A percentile compares a stretch with the other conserved stretches of the same genome.
phyloP scores from a whole-genome alignment of 2,113 vertebrate genomes.

The Pseudopodoces humilis region DNA sequence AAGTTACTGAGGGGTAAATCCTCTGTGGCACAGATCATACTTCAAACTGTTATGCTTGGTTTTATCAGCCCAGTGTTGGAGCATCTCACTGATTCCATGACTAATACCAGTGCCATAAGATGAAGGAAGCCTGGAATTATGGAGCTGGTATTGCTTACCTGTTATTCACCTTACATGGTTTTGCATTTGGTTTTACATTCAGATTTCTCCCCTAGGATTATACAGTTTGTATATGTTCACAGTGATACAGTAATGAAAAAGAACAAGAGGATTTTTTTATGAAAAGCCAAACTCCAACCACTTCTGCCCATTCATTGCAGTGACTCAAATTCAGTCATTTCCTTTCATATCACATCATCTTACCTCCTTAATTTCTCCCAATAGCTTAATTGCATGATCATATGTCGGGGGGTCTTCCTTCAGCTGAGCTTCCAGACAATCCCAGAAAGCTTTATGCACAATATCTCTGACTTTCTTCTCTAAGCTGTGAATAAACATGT shows the following conservation, averaged over 20 bases:
- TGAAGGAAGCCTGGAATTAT: not conserved
- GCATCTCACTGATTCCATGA: not conserved
- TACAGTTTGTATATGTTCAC: not conserved
- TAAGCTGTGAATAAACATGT: constrained; percentile 76
- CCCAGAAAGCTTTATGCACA: constrained; percentile 97
- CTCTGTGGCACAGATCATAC: not conserved
- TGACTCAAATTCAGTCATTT: not conserved
- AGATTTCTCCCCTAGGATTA: not conserved
- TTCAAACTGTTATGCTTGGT: not conserved
- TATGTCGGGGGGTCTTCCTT: constrained; percentile 85
- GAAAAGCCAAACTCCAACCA: not conserved
- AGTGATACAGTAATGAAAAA: not conserved
- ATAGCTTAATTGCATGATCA: constrained; percentile 78
- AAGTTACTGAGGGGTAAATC: not conserved
- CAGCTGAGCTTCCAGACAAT: constrained; percentile 88
- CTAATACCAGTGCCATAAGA: not conserved
- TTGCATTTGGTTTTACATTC: not conserved
- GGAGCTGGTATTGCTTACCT: not conserved
- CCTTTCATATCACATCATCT: not conserved
- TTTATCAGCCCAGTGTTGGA: not conserved
- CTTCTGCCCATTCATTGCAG: not conserved
- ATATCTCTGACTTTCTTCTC: constrained; percentile 91
- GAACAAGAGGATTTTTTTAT: not conserved
- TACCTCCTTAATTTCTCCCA: constrained; percentile 85
- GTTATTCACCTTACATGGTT: not conserved